A percentile compares a stretch with the other conserved stretches of the same genome.
phyloP scores from a whole-genome alignment of 2,113 vertebrate genomes.

The Climacteris rufus region DNA sequence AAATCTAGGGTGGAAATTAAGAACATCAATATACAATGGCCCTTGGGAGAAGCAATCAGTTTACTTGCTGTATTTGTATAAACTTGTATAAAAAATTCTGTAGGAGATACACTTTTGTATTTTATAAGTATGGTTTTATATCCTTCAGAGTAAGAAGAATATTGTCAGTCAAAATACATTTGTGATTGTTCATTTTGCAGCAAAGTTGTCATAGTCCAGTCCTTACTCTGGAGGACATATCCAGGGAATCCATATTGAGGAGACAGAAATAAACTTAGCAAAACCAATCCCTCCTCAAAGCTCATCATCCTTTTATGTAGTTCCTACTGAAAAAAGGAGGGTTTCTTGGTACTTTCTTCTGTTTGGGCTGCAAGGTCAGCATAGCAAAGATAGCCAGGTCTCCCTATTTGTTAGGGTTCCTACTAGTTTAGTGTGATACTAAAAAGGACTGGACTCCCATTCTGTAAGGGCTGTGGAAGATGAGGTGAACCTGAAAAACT shows the following conservation, averaged over 20 bases:
- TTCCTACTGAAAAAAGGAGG: background rate
- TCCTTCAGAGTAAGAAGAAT: background rate
- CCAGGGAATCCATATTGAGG: background rate
- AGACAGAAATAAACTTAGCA: background rate
- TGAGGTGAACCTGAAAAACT: background rate
- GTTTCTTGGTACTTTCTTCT: background rate
- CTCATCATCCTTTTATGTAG: background rate
- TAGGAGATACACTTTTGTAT: background rate
- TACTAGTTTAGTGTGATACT: background rate
- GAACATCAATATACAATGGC: background rate
- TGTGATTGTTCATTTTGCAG: background rate
- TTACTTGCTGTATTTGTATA: background rate
- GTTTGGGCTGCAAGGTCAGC: background rate
- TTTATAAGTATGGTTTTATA: background rate
- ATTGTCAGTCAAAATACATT: background rate
- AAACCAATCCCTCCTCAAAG: background rate
- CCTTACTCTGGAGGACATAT: background rate
- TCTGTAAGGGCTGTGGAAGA: background rate
- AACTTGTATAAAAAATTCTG: background rate
- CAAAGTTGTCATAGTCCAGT: background rate
- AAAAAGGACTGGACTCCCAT: background rate
- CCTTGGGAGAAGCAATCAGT: background rate
- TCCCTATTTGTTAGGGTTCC: background rate
- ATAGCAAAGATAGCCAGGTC: background rate
- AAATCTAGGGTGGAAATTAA: background rate